phyloP scores from a whole-genome alignment of 1,140 invertebrate genomes.

The Drosophila erecta region DNA sequence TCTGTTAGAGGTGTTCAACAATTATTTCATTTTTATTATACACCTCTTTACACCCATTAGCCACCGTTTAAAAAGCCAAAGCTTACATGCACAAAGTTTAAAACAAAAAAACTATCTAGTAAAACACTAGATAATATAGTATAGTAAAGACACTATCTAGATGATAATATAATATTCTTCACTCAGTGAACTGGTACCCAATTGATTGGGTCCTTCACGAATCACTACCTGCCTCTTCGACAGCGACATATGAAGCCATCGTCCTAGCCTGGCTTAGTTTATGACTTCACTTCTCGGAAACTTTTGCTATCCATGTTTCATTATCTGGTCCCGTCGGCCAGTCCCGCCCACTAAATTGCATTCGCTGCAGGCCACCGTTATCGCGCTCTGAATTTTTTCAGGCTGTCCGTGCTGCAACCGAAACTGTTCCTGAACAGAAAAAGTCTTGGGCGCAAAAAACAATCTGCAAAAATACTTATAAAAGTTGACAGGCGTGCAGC shows the following conservation, averaged over 20 bases:
- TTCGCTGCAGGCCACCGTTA: constrained; percentile 56
- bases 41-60: too few species aligned
- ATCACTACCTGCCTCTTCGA: too few species aligned
- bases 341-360: constrained; percentile 65
- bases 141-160: too few species aligned
- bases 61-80: too few species aligned
- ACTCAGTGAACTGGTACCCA: background rate
- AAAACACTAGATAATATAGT: too few species aligned
- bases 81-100: background rate
- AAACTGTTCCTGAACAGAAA: constrained; percentile 41
- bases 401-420: constrained; percentile 4
- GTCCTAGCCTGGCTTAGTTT: background rate
- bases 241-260: background rate
- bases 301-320: background rate
- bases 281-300: background rate
- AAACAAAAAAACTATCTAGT: background rate
- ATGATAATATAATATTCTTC: background rate
- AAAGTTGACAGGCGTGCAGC: constrained; percentile 78
- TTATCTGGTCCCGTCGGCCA: constrained; percentile 1
- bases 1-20: too few species aligned
- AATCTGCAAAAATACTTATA: constrained; percentile 79
- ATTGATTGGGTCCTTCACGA: background rate
- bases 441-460: constrained; percentile 51
- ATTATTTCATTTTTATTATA: too few species aligned
- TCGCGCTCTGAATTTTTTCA: constrained; percentile 56